Base-by-base conservation (phyloP, 2,113 vertebrate species). In the Dendropsophus ebraccatus region DNA sequence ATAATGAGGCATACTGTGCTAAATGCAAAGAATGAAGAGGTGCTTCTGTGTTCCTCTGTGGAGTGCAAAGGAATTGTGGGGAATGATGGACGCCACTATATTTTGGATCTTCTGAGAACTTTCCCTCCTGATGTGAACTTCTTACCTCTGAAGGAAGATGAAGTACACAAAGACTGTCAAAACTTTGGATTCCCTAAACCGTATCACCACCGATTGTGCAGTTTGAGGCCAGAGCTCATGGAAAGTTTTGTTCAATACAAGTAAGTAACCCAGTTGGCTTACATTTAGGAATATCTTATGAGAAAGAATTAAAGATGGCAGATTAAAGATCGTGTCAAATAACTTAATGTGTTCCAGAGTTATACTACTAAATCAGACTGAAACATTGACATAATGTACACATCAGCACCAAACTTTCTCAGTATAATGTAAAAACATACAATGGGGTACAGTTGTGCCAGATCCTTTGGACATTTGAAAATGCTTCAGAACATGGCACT, bases 21-120 rank as follows among this genome's bases (percentile, higher is more conserved):
- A 70, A 82, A 89, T 10, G 90, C 93, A 41, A 90, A 77, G 0
- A 88, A 90, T 82, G 88, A 94, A 87, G 87, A 90, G 52, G 89
- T 94, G 17, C 90, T 93, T 0, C 90, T 96, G 49, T 95, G 95
- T 89, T 95, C 95, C 37, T 92, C 95, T 4, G 87, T 92, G 62
- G 94, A 96, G 9, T 92, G 93, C 9, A 93, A 96, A 88, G 95
- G 95, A 4, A 89, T 96, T 25, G 69, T 96, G 87, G 95, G 95
- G 4, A 94, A 94, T 13, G 95, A 96, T 56, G 91, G 94, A 6
- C 92, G 95, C 52, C 93, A 92, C 86, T 96, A 96, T 88, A 72
- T 96, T 82, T 90, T 96, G 50, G 94, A 96, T 86, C 92, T 96
- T 21, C 94, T 94, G 87, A 92, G 93, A 69, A 94, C 84, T 73